These are phyloP conservation scores for Nothobranchius kuhntae DNA, from an alignment of 2,113 vertebrate genomes.

Conservation along the genomic window DNA sequence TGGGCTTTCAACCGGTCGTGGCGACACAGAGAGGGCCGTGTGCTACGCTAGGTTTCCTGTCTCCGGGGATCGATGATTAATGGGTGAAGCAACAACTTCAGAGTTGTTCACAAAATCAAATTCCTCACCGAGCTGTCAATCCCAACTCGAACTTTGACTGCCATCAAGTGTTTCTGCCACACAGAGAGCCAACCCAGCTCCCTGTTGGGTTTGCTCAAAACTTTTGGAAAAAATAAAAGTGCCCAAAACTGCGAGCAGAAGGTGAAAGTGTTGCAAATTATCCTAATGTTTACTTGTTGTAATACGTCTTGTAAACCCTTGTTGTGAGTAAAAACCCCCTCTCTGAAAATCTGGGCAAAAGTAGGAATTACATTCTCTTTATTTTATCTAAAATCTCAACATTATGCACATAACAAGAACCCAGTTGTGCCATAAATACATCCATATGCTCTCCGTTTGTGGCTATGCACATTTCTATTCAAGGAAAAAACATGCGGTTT, in stretches of 20 bases:
- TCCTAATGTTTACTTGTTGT: slow-evolving; percentile 33
- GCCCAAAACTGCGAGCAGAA: slow-evolving; percentile 1
- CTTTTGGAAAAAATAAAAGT: neutral
- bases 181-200: slow-evolving; percentile 15
- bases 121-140: slow-evolving; percentile 58
- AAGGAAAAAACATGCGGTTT: slow-evolving; percentile 76
- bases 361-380: neutral
- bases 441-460: slow-evolving; percentile 81
- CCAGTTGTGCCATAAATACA: slow-evolving; percentile 75
- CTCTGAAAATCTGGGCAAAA: slow-evolving; percentile 46
- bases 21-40: slow-evolving; percentile 55
- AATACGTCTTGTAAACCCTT: slow-evolving; percentile 53
- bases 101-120: slow-evolving; percentile 68
- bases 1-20: slow-evolving; percentile 48
- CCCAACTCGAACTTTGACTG: slow-evolving; percentile 48
- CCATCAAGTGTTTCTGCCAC: slow-evolving; percentile 31
- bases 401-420: slow-evolving; percentile 73
- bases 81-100: slow-evolving; percentile 66
- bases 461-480: slow-evolving; percentile 77
- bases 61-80: slow-evolving; percentile 71
- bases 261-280: slow-evolving; percentile 59
- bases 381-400: slow-evolving; percentile 42
- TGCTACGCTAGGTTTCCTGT: slow-evolving; percentile 48
- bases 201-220: slow-evolving; percentile 6
- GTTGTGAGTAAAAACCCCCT: slow-evolving; percentile 32